Evolutionary conservation across 2,113 vertebrate genomes (phyloP), one percentile per base, ranked within the genome.

Genomic region (Etia nguti): DNA sequence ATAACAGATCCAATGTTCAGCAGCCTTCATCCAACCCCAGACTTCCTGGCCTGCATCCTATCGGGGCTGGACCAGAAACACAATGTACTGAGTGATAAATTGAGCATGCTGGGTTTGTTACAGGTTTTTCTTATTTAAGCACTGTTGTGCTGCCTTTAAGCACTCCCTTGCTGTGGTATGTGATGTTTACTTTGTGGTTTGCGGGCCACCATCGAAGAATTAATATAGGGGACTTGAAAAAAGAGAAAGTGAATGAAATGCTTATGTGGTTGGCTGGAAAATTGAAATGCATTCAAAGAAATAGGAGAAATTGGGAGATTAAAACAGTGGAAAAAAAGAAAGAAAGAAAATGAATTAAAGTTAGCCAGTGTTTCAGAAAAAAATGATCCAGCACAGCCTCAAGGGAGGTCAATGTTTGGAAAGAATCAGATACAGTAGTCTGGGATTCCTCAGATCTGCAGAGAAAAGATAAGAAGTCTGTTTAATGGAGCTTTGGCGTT

Each of bases 1-100:
- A 96, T 94, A 93, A 88, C 90, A 90, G 65, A 89, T 88, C 79
- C 88, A 43, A 20, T 16, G 86, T 77, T 89, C 84, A 43, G 83
- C 50, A 82, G 83, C 48, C 70, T 62, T 77, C 6, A 10, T 73
- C 73, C 29, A 6, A 86, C 82, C 86, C 85, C 52, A 65, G 88
- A 89, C 82, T 90, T 89, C 59, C 85, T 94, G 90, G 90, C 85
- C 60, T 70, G 81, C 38, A 54, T 90, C 93, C 88, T 88, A 88
- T 90, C 87, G 3, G 22, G 56, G 55, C 65, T 75, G 87, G 80
- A 88, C 6, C 92, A 94, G 90, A 85, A 90, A 85, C 80, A 81
- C 34, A 59, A 65, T 50, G 79, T 43, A n/a, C 12, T 81, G 57
- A 87, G 83, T 94, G 91, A 94, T 89, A 86, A 86, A 93, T 94